A percentile compares a stretch with the other conserved stretches of the same genome.
Conservation (phyloP, 2,888 invertebrate species). For the Junonia oenone region DNA sequence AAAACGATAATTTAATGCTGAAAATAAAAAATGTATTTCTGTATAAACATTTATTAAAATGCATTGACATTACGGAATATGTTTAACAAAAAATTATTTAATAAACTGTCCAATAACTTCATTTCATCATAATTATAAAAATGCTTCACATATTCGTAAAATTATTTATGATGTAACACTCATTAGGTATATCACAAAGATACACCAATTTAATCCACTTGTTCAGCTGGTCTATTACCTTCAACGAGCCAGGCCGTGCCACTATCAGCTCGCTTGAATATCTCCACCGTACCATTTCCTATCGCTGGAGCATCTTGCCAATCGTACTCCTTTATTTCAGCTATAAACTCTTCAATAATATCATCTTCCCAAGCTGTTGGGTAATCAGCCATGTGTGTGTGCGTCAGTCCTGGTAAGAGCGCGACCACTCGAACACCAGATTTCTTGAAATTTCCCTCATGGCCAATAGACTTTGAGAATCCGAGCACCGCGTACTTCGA, state of each 20-base stretch:
- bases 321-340: conserved; percentile 19
- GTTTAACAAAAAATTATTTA: too few relatives aligned
- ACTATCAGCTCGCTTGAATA: conserved; percentile 48
- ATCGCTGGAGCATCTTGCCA: conserved; percentile 37
- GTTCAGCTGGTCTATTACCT: conserved; percentile 27
- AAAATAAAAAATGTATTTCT: too few relatives aligned
- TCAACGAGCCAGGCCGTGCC: conserved; percentile 52
- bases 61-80: too few relatives aligned
- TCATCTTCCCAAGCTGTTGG: conserved; percentile 25
- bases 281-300: conserved; percentile 36
- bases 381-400: conserved; percentile 37
- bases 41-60: too few relatives aligned
- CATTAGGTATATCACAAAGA: too few relatives aligned
- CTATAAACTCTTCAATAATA: conserved; percentile 14
- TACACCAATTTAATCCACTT: conserved; percentile 13
- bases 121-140: too few relatives aligned
- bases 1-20: too few relatives aligned
- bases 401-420: conserved; percentile 62
- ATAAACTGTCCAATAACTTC: too few relatives aligned
- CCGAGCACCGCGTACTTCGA: conserved; percentile 76
- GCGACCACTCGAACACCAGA: conserved; percentile 64
- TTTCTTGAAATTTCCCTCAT: conserved; percentile 51
- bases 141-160: too few relatives aligned
- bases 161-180: too few relatives aligned
- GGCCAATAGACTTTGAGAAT: conserved; percentile 58